Evolutionary conservation across 2,113 vertebrate genomes (phyloP).

Genomic region (Psammodynastes pulverulentus): DNA sequence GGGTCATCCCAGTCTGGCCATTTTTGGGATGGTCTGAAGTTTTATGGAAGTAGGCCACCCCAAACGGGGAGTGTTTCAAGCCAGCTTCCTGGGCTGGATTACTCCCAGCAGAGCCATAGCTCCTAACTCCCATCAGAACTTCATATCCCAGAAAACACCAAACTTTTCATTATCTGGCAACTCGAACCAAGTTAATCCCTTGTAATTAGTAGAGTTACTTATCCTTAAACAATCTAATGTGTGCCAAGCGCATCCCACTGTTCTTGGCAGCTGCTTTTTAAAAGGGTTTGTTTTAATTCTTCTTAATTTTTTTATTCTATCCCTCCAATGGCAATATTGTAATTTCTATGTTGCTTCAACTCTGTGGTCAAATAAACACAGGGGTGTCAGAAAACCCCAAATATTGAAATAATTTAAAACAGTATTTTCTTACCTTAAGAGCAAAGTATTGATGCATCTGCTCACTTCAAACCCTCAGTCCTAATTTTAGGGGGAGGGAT

Average conservation of each 20-base stretch:
- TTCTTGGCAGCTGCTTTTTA: not conserved
- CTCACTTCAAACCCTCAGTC: not conserved
- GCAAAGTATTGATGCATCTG: not conserved
- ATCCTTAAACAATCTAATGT: not conserved
- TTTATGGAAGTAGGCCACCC: not conserved
- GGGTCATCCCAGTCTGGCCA: not conserved
- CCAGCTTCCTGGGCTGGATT: not conserved
- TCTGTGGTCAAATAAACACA: not conserved
- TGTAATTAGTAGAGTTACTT: not conserved
- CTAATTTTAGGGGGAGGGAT: not conserved
- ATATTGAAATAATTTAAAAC: not conserved
- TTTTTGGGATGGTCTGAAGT: not conserved
- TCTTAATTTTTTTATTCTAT: not conserved
- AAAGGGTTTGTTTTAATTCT: not conserved
- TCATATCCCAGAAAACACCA: not conserved
- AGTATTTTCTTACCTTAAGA: not conserved
- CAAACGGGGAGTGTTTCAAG: not conserved
- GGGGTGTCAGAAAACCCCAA: not conserved
- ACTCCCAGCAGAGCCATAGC: not conserved
- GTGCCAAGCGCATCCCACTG: not conserved
- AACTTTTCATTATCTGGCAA: not conserved
- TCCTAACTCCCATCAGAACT: not conserved
- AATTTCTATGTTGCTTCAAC: not conserved
- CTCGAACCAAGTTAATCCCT: not conserved
- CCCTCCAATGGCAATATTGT: not conserved